These are phyloP conservation scores for Danio aesculapii DNA, from an alignment of 2,797 vertebrate species.

Conservation along the genomic window DNA sequence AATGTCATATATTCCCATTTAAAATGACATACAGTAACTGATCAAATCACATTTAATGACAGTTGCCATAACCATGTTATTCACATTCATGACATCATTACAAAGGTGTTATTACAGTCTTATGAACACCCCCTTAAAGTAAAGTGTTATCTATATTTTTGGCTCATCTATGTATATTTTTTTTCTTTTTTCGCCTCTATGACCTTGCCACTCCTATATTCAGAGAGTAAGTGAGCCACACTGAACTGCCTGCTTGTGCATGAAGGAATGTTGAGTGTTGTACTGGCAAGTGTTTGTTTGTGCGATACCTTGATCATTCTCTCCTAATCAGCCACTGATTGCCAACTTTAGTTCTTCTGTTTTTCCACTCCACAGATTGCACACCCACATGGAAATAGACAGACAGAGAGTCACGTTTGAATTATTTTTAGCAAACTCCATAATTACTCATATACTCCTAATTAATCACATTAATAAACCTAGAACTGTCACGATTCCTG, in stretches of 20 bases:
- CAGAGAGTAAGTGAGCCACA: constrained; percentile 76
- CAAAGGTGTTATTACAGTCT: too few relatives aligned
- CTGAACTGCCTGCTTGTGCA: constrained; percentile 9
- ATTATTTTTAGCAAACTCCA: constrained; percentile 28
- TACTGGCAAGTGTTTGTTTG: constrained; percentile 11
- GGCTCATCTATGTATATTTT: neutral
- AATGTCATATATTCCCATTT: too few relatives aligned
- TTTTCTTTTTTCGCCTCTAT: constrained; percentile 11
- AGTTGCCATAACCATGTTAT: too few relatives aligned
- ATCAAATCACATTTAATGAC: too few relatives aligned
- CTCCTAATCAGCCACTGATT: constrained; percentile 29
- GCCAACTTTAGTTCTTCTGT: constrained; percentile 25
- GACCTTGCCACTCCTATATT: neutral
- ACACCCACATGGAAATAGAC: constrained; percentile 29
- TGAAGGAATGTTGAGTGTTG: constrained; percentile 45
- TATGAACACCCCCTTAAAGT: too few relatives aligned
- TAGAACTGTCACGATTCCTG: constrained; percentile 7
- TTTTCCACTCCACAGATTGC: constrained; percentile 11
- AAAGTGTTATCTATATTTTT: neutral
- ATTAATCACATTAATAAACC: constrained; percentile 17
- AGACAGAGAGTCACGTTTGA: constrained; percentile 9
- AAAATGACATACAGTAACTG: too few relatives aligned
- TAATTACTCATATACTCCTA: constrained; percentile 6
- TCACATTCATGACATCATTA: too few relatives aligned
- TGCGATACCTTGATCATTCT: constrained; percentile 21